Conservation (phyloP, 2,797 vertebrate genomes). For the Hoplostethus mediterraneus region DNA sequence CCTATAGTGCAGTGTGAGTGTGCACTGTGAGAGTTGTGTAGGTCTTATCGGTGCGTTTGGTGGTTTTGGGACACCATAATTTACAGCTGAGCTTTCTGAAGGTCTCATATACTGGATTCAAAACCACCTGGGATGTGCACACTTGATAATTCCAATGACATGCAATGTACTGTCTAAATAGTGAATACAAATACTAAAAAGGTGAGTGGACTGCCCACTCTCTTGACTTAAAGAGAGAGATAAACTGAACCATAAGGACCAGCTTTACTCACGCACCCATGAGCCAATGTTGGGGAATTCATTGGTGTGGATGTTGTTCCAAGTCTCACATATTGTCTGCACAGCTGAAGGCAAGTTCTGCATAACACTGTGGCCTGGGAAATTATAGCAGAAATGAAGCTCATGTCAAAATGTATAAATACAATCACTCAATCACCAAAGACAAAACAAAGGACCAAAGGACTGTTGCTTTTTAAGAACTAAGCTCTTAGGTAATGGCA, state of each 20-base stretch:
- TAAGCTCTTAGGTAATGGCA: neutral
- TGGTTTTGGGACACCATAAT: neutral
- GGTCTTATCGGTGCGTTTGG: neutral
- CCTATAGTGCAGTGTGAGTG: too few relatives aligned
- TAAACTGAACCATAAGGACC: neutral
- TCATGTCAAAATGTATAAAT: slow-evolving; percentile 13
- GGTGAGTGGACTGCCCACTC: too few relatives aligned
- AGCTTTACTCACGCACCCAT: slow-evolving; percentile 86
- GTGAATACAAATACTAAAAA: too few relatives aligned
- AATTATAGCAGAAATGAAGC: slow-evolving; percentile 4
- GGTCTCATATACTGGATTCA: neutral
- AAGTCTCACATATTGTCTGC: slow-evolving; percentile 94
- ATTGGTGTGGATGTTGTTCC: slow-evolving; percentile 96
- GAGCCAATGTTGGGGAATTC: slow-evolving; percentile 99
- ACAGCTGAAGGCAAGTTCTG: slow-evolving; percentile 95
- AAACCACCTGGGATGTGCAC: too few relatives aligned
- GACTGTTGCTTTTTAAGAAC: neutral
- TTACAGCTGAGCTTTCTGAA: neutral
- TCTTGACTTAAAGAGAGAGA: neutral
- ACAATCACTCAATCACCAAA: neutral
- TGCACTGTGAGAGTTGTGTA: neutral
- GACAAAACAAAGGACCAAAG: neutral
- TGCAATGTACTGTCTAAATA: too few relatives aligned
- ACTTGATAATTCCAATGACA: too few relatives aligned
- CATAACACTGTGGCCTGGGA: slow-evolving; percentile 90